These are phyloP conservation scores for Agonum fuliginosum DNA, from an alignment of 2,888 invertebrate genomes.

Conservation along the genomic window DNA sequence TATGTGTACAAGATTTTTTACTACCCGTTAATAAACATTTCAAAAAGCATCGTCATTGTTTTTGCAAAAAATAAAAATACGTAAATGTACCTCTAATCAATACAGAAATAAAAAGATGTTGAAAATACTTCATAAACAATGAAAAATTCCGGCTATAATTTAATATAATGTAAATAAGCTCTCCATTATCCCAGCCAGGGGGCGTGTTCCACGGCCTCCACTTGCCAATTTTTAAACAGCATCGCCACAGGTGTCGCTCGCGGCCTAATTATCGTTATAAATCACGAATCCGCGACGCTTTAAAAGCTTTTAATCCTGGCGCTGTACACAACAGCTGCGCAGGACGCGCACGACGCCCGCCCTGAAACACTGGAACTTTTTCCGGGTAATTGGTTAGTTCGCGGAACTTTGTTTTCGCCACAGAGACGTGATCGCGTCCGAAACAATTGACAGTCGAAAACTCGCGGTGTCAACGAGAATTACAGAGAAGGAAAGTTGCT, in stretches of 20 bases:
- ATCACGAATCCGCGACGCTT: constrained; percentile 53
- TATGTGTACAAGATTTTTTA: no score
- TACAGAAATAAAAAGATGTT: not conserved
- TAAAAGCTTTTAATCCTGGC: constrained; percentile 57
- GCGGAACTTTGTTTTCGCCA: constrained; percentile 45
- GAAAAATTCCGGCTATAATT: constrained; percentile 31
- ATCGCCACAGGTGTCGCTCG: constrained; percentile 55
- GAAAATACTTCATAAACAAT: constrained; percentile 7
- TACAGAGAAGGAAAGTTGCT: no score
- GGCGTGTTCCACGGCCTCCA: no score
- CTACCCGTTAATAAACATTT: no score
- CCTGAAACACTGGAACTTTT: constrained; percentile 22
- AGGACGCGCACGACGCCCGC: not conserved
- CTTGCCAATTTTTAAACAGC: constrained; percentile 37
- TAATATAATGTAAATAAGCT: constrained; percentile 47
- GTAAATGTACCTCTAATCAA: no score
- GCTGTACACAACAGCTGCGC: constrained; percentile 53
- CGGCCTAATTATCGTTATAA: constrained; percentile 58
- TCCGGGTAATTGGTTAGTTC: constrained; percentile 56
- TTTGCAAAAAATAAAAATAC: no score
- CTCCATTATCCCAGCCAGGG: constrained; percentile 15
- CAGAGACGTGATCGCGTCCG: constrained; percentile 40
- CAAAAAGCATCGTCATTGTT: no score
- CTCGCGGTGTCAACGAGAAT: not conserved
- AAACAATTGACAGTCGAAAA: constrained; percentile 21